phyloP scores from a whole-genome alignment of 2,113 vertebrate species.

The Myocastor coypus region DNA sequence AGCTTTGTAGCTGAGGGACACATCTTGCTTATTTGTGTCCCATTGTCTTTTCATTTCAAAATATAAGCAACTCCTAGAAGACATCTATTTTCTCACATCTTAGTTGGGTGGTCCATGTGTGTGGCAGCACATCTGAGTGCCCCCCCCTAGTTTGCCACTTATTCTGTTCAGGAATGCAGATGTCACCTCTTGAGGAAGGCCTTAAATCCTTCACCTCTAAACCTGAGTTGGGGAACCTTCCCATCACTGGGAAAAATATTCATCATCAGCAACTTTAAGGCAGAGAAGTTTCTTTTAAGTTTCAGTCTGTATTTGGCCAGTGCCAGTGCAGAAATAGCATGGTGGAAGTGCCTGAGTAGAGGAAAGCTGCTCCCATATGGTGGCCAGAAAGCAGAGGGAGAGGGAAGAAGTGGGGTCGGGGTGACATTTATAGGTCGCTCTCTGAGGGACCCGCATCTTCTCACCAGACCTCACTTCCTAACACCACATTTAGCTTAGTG shows the following conservation, averaged over 20 bases:
- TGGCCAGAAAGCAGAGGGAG: not conserved
- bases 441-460: not conserved
- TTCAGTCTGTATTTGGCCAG: not conserved
- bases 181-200: not conserved
- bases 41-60: not conserved
- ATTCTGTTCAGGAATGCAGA: not conserved
- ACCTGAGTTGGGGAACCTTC: not conserved
- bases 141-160: not conserved
- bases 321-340: not conserved
- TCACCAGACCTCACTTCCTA: not conserved
- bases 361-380: not conserved
- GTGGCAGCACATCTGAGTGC: not conserved
- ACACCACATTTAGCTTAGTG: not conserved
- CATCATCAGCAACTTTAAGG: not conserved
- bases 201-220: not conserved
- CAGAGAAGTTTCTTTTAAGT: too few relatives aligned
- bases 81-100: not conserved
- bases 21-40: not conserved
- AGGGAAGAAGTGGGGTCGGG: not conserved
- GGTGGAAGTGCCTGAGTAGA: not conserved
- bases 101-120: not conserved
- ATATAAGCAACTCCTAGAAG: not conserved
- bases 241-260: not conserved
- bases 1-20: not conserved
- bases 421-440: not conserved